Percentiles rank a stretch among this genome's conserved stretches.
Conservation (phyloP, 2,113 vertebrate genomes). For the Pionites leucogaster region DNA sequence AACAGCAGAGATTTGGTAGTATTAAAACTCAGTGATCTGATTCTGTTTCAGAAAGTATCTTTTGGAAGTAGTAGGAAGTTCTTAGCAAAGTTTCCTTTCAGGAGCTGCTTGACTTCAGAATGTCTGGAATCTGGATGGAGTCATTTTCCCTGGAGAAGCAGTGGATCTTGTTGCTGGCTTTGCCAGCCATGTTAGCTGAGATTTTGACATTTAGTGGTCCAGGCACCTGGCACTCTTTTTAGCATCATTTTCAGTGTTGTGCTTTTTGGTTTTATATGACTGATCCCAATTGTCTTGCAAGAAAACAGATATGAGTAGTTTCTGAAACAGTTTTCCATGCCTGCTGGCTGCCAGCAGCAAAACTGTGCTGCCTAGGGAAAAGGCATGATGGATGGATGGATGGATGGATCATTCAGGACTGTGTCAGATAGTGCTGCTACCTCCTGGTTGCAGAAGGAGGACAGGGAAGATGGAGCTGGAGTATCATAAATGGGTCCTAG, state of each 20-base stretch:
- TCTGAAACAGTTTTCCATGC: neutral
- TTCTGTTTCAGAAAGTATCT: neutral
- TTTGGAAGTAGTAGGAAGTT: neutral
- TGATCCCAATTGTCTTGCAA: too few species aligned
- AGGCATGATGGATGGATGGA: too few species aligned
- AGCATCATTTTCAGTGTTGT: neutral
- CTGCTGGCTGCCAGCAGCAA: neutral
- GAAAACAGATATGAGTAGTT: neutral
- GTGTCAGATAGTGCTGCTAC: neutral
- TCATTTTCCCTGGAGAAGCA: neutral
- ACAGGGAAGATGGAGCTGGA: neutral
- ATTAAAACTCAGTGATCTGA: neutral
- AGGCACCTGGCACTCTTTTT: neutral
- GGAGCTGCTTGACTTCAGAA: neutral
- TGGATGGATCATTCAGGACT: neutral
- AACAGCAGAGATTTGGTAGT: neutral
- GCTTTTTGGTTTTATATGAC: neutral
- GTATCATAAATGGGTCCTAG: neutral
- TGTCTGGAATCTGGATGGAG: neutral
- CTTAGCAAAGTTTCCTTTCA: neutral
- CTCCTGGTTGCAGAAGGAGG: neutral
- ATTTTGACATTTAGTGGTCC: neutral
- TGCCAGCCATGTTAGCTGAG: neutral
- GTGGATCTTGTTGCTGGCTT: neutral
- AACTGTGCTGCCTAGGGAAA: neutral